Evolutionary conservation across 2,113 vertebrate species (phyloP), one percentile per base, ranked within the genome.

Genomic region (Chinchilla lanigera): DNA sequence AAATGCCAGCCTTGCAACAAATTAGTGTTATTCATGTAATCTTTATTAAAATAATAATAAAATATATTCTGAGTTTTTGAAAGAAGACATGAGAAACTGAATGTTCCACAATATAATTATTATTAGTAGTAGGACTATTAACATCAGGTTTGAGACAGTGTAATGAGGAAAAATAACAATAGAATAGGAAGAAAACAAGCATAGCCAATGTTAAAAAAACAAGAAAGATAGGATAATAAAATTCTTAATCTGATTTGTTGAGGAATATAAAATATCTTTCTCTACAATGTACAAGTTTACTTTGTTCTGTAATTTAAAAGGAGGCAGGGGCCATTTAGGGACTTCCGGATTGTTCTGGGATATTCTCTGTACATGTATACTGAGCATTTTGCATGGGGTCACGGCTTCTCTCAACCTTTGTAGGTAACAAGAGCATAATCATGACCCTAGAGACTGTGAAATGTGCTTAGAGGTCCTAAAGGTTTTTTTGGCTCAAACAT

Each of bases 101-200:
- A 97, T 96, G 38, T 82, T 95, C 58, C 10, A 65, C 86, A 93
- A 97, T 93, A 41, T 26, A 75, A 67, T 97, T 90, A 86, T 56
- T 80, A 96, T 92, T 96, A 94, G 93, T 97, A 96, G 87, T 47
- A 93, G 95, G 91, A 97, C 96, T 96, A 97, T 96, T 71, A 89
- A 96, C 73, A 93, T 96, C 47, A 93, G 44, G 17, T 71, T 95
- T 94, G 90, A 93, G 87, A 75, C 41, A 89, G 35, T 60, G 38
- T 87, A 93, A 96, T 96, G 78, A 95, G 89, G 96, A 97, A 96
- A 97, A 93, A 96, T 87, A 65, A 85, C 20, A 96, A 67, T 93
- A 86, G 93, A 93, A 81, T 54, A 89, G 89, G 82, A 56, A 38
- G 52, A 96, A 83, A 93, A 86, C 4, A 9, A 77, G 89, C 90